A percentile compares a stretch with the other conserved stretches of the same genome.
Evolutionary conservation across 2,888 invertebrate genomes (phyloP).

Genomic region (Drosophila meridionalis): DNA sequence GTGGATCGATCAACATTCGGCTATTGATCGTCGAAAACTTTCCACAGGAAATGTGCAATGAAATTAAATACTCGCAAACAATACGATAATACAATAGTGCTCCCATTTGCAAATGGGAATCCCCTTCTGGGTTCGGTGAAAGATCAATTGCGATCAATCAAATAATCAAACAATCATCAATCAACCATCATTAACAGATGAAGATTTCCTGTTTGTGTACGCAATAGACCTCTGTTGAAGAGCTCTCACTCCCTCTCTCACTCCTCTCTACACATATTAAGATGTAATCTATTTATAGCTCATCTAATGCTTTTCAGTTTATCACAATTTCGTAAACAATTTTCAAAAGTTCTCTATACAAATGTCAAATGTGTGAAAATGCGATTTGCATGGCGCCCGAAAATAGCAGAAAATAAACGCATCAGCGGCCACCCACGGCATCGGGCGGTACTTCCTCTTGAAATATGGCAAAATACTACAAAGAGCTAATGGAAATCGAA

Average conservation of each 20-base stretch:
- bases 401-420: constrained; percentile 49
- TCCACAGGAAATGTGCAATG: constrained; percentile 51
- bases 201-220: constrained; percentile 30
- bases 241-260: neutral
- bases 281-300: neutral
- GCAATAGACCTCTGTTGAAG: neutral
- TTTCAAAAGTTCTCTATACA: constrained; percentile 29
- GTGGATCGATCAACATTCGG: constrained; percentile 6
- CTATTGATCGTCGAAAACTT: constrained; percentile 19
- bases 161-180: constrained; percentile 15
- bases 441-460: constrained; percentile 53
- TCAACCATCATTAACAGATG: constrained; percentile 10
- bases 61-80: constrained; percentile 38
- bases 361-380: constrained; percentile 67
- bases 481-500: constrained; percentile 8
- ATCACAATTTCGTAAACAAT: constrained; percentile 32
- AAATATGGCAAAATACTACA: constrained; percentile 27
- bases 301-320: neutral
- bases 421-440: constrained; percentile 60
- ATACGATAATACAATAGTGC: constrained; percentile 11
- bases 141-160: constrained; percentile 18
- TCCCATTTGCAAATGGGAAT: constrained; percentile 34
- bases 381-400: constrained; percentile 50
- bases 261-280: neutral
- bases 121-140: neutral